These are phyloP conservation scores for Chanos chanos DNA, from an alignment of 2,797 vertebrate species.

Conservation along the genomic window DNA sequence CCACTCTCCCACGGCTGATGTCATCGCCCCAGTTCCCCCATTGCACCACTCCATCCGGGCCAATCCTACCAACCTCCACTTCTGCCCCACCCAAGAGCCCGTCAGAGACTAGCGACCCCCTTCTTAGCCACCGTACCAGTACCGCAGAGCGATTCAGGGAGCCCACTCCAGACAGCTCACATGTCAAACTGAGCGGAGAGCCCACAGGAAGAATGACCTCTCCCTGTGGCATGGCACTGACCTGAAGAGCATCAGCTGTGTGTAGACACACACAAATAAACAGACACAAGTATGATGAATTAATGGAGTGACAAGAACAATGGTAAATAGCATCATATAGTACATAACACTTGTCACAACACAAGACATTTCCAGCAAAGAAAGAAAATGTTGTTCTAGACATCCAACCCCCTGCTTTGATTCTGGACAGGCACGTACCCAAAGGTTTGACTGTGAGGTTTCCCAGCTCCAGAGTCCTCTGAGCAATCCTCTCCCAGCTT, in stretches of 20 bases:
- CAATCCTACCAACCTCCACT: slow-evolving; percentile 75
- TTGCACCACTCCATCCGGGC: slow-evolving; percentile 69
- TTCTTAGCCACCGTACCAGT: slow-evolving; percentile 75
- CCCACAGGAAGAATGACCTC: slow-evolving; percentile 67
- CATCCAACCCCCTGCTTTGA: no score
- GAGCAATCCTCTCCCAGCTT: slow-evolving; percentile 80
- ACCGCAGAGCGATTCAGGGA: slow-evolving; percentile 59
- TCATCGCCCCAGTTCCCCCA: slow-evolving; percentile 82
- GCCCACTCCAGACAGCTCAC: slow-evolving; percentile 65
- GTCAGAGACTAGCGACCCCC: slow-evolving; percentile 46
- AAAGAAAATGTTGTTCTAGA: neutral
- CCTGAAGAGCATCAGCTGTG: slow-evolving; percentile 62
- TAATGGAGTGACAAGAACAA: neutral
- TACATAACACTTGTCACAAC: no score
- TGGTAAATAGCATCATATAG: no score
- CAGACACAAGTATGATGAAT: neutral
- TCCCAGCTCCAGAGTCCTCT: slow-evolving; percentile 80
- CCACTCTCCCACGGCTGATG: slow-evolving; percentile 60
- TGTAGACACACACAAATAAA: neutral
- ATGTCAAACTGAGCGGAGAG: slow-evolving; percentile 65
- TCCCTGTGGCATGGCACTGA: slow-evolving; percentile 58
- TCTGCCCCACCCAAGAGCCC: slow-evolving; percentile 52
- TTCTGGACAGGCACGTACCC: slow-evolving; percentile 71
- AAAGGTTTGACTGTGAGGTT: slow-evolving; percentile 76
- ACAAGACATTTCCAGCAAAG: neutral